These are phyloP conservation scores for Hepsetus odoe DNA, from an alignment of 2,113 vertebrate species.

Conservation along the genomic window DNA sequence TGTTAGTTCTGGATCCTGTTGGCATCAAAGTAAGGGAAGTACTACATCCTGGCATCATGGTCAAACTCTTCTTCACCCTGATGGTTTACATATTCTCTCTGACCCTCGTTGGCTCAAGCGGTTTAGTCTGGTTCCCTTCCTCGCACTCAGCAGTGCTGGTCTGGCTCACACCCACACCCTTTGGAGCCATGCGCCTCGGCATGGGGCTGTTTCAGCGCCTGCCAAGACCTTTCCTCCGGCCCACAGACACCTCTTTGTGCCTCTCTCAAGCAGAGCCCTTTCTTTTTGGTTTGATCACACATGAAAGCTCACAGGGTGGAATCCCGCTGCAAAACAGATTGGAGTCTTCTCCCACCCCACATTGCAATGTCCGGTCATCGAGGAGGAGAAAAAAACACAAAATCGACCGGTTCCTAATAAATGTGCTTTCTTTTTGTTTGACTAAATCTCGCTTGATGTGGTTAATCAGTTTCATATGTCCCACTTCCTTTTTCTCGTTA, in stretches of 20 bases:
- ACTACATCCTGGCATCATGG: neutral
- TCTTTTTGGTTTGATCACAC: constrained; percentile 25
- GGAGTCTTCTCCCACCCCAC: constrained; percentile 50
- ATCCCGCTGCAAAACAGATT: constrained; percentile 45
- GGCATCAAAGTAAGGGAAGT: neutral
- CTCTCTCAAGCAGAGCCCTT: constrained; percentile 9
- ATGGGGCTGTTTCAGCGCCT: neutral
- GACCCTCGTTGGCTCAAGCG: neutral
- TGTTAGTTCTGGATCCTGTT: neutral
- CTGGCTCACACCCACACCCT: neutral
- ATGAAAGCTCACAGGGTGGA: constrained; percentile 32
- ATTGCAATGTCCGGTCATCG: constrained; percentile 55
- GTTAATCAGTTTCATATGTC: constrained; percentile 3
- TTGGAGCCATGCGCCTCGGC: neutral
- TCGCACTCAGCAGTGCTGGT: neutral
- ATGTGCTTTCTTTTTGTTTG: constrained; percentile 4
- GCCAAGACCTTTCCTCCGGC: constrained; percentile 12
- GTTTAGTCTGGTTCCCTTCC: neutral
- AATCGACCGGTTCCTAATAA: constrained; percentile 47
- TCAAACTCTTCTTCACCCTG: neutral
- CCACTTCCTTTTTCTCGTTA: neutral
- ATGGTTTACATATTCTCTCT: neutral
- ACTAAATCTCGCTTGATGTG: constrained; percentile 3
- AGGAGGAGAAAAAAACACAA: constrained; percentile 53
- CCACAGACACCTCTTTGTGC: constrained; percentile 26